These are phyloP conservation scores for Acrocyrtus sp. DNA, from an alignment of 2,888 invertebrate species.

Conservation along the genomic window DNA sequence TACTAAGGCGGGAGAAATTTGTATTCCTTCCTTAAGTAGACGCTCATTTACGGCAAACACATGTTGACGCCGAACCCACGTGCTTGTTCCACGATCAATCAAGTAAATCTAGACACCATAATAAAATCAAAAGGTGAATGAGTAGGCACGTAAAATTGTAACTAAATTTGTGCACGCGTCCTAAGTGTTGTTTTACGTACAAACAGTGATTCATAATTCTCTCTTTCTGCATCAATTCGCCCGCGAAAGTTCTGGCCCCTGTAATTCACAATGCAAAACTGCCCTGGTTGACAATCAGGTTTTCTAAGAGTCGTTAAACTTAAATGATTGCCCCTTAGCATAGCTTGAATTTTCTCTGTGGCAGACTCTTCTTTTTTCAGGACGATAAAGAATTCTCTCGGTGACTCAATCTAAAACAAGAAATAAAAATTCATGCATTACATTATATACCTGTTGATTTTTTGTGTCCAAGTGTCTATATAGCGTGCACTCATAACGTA, in stretches of 20 bases:
- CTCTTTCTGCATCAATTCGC: slow-evolving; percentile 47
- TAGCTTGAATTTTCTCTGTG: background rate
- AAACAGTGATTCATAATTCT: too few relatives aligned
- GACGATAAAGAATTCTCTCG: slow-evolving; percentile 51
- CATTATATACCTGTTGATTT: background rate
- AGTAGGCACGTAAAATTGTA: too few relatives aligned
- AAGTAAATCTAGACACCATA: slow-evolving; percentile 76
- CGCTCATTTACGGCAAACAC: slow-evolving; percentile 24
- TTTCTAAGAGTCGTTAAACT: background rate
- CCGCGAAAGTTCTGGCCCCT: slow-evolving; percentile 29
- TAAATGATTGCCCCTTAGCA: background rate
- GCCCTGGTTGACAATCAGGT: slow-evolving; percentile 24
- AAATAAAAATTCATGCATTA: background rate
- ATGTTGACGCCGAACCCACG: slow-evolving; percentile 37
- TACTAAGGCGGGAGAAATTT: slow-evolving; percentile 35
- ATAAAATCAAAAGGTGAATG: too few relatives aligned
- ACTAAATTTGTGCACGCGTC: too few relatives aligned
- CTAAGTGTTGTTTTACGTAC: too few relatives aligned
- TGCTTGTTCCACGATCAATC: slow-evolving; percentile 81
- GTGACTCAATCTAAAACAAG: slow-evolving; percentile 33
- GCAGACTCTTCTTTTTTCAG: background rate
- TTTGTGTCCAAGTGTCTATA: too few relatives aligned
- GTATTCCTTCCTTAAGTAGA: background rate
- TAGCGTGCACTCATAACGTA: too few relatives aligned
- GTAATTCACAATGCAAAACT: slow-evolving; percentile 33